These are phyloP conservation scores for Drosophila pachea DNA, from an alignment of 1,140 invertebrate species.

Conservation along the genomic window DNA sequence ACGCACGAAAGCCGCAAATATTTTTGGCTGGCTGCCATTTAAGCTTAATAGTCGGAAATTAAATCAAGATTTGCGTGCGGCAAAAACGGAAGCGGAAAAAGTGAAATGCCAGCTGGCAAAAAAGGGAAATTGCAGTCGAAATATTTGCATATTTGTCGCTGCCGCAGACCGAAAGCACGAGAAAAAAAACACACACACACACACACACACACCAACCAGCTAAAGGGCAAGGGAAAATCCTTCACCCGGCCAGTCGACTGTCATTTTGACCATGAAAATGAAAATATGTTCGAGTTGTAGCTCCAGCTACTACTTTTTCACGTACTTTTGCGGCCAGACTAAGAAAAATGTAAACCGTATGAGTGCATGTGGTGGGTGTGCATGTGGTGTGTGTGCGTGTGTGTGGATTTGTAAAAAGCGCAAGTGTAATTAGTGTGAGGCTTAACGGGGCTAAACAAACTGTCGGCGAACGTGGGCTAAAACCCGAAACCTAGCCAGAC, in stretches of 20 bases:
- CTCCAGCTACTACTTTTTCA: not conserved
- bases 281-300: slow-evolving; percentile 65
- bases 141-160: slow-evolving; percentile 67
- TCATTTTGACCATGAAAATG: slow-evolving; percentile 71
- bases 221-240: no score
- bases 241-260: slow-evolving; percentile 19
- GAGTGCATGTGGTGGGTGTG: not conserved
- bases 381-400: slow-evolving; percentile 6
- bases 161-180: not conserved
- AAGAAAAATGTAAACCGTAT: slow-evolving; percentile 52
- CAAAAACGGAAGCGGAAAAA: slow-evolving; percentile 22
- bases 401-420: slow-evolving; percentile 70
- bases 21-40: slow-evolving; percentile 41
- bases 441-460: slow-evolving; percentile 71
- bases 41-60: slow-evolving; percentile 69
- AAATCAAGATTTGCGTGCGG: slow-evolving; percentile 69
- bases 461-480: slow-evolving; percentile 44
- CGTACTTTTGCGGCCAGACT: slow-evolving; percentile 41
- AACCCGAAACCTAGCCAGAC: slow-evolving; percentile 22
- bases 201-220: no score
- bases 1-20: slow-evolving; percentile 48
- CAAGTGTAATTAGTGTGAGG: slow-evolving; percentile 75
- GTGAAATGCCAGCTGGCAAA: slow-evolving; percentile 13
- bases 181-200: not conserved
- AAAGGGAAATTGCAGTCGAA: slow-evolving; percentile 32